phyloP scores from a whole-genome alignment of 2,888 invertebrate genomes.

The Trissoscelio sp. region DNA sequence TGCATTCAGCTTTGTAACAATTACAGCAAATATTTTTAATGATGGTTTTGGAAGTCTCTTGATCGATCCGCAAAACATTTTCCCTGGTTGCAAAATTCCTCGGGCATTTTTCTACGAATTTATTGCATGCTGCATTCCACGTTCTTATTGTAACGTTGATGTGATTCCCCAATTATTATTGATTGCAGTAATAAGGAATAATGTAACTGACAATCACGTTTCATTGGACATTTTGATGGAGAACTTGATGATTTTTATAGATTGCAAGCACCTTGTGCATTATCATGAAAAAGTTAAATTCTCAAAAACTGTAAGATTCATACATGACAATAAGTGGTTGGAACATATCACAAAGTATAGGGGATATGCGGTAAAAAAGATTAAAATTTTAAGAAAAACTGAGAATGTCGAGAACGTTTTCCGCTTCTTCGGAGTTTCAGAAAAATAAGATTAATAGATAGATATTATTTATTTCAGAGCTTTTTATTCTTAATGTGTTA shows the following conservation, averaged over 20 bases:
- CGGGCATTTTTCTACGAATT: slow-evolving; percentile 14
- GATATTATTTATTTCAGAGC: no score
- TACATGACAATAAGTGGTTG: slow-evolving; percentile 15
- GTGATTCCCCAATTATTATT: slow-evolving; percentile 25
- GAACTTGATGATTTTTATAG: slow-evolving; percentile 2
- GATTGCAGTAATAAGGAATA: slow-evolving; percentile 6
- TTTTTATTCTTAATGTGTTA: no score
- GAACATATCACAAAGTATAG: slow-evolving; percentile 1
- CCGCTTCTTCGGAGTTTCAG: slow-evolving; percentile 3
- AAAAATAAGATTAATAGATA: neutral
- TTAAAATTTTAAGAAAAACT: neutral
- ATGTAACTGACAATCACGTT: neutral
- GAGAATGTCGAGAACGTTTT: slow-evolving; percentile 16
- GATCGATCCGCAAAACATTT: slow-evolving; percentile 5
- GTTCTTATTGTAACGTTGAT: neutral
- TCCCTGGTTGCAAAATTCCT: neutral
- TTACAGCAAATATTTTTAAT: slow-evolving; percentile 12
- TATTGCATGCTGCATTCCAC: slow-evolving; percentile 28
- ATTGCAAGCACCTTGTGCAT: neutral
- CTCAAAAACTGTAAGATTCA: neutral
- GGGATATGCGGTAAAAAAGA: neutral
- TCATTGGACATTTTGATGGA: slow-evolving; percentile 16
- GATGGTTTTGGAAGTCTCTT: neutral
- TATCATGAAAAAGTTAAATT: neutral
- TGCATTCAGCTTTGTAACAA: neutral